phyloP scores from a whole-genome alignment of 2,113 vertebrate genomes.

The Onychostruthus taczanowskii region DNA sequence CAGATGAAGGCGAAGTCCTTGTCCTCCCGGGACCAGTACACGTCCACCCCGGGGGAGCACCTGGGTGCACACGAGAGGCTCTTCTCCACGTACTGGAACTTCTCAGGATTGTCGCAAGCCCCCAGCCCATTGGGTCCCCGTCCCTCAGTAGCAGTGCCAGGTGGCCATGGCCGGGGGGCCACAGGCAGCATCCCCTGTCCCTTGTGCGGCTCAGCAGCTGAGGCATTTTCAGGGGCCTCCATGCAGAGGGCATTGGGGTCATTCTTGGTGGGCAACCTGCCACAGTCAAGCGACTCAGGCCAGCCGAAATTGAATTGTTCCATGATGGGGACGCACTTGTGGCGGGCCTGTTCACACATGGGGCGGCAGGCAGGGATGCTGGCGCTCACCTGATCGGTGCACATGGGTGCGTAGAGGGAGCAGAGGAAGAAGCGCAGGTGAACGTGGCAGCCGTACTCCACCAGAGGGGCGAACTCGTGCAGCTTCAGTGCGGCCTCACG shows the following conservation, averaged over 20 bases:
- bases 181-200: slow-evolving; percentile 87
- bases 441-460: slow-evolving; percentile 93
- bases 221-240: slow-evolving; percentile 95
- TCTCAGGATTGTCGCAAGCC: slow-evolving; percentile 88
- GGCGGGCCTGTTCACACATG: slow-evolving; percentile 97
- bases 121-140: slow-evolving; percentile 62
- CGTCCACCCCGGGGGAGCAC: slow-evolving; percentile 89
- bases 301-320: slow-evolving; percentile 95
- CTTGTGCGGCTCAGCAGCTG: slow-evolving; percentile 77
- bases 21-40: slow-evolving; percentile 93
- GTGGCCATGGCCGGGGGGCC: slow-evolving; percentile 78
- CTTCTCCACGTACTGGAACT: slow-evolving; percentile 94
- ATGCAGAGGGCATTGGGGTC: slow-evolving; percentile 97
- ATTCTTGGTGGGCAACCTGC: slow-evolving; percentile 89
- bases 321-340: slow-evolving; percentile 94
- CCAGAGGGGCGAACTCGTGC: slow-evolving; percentile 92
- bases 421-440: slow-evolving; percentile 98
- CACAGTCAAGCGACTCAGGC: slow-evolving; percentile 94
- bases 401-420: slow-evolving; percentile 98
- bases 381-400: slow-evolving; percentile 95
- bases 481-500: slow-evolving; percentile 91
- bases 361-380: slow-evolving; percentile 96
- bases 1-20: slow-evolving; percentile 97
- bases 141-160: slow-evolving; percentile 35
- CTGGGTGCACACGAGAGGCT: slow-evolving; percentile 89